Evolutionary conservation across 2,888 invertebrate genomes (phyloP).

Genomic region (Cephalotes varians): DNA sequence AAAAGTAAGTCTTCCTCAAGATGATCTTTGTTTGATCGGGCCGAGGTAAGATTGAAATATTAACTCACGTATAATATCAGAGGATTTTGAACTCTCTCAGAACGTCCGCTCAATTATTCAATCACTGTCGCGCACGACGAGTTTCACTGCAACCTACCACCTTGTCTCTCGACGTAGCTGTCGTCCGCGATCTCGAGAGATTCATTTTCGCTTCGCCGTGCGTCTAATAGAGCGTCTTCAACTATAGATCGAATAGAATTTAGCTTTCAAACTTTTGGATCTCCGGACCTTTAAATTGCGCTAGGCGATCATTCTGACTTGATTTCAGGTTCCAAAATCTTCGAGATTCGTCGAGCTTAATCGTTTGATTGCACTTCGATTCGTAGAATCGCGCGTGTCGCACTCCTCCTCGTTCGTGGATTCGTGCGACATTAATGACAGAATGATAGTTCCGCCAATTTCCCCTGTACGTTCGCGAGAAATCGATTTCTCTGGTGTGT

Average conservation of each 20-base stretch:
- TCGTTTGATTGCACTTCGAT: slow-evolving; percentile 44
- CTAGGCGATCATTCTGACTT: not conserved
- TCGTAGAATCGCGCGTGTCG: slow-evolving; percentile 1
- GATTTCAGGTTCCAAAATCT: not conserved
- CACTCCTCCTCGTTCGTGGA: slow-evolving; percentile 23
- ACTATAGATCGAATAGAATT: not conserved
- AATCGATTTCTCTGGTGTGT: not conserved
- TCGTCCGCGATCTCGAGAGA: slow-evolving; percentile 21
- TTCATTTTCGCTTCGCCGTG: slow-evolving; percentile 10
- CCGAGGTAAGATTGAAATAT: slow-evolving; percentile 64
- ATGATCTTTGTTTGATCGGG: slow-evolving; percentile 53
- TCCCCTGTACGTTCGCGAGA: not conserved
- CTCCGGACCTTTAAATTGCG: not conserved
- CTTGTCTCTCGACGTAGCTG: slow-evolving; percentile 27
- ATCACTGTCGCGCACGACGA: slow-evolving; percentile 42
- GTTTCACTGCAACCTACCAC: slow-evolving; percentile 40
- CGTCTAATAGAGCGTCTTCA: slow-evolving; percentile 3
- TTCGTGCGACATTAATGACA: not conserved
- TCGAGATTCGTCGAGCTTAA: slow-evolving; percentile 4
- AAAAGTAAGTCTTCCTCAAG: slow-evolving; percentile 75
- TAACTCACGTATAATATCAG: slow-evolving; percentile 37
- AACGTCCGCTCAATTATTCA: slow-evolving; percentile 40
- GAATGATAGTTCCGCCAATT: slow-evolving; percentile 14
- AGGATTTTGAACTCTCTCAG: slow-evolving; percentile 35
- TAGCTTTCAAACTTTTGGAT: not conserved